phyloP scores from a whole-genome alignment of 1,140 invertebrate species.

The Neodiprion lecontei region DNA sequence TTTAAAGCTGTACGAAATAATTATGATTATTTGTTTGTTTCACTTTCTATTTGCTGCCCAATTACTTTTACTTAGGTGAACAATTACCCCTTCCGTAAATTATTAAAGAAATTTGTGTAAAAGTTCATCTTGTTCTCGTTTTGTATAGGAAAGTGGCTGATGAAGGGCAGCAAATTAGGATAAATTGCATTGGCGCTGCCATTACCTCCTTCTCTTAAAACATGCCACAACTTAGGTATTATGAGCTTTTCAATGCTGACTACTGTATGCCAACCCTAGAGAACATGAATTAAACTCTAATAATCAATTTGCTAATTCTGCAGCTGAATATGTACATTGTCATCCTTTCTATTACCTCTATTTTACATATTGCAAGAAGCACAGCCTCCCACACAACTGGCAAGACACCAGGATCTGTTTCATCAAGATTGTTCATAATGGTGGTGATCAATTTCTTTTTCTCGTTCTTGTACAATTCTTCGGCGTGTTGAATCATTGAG shows the following conservation, averaged over 20 bases:
- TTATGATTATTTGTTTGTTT: slow-evolving; percentile 19
- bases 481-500: slow-evolving; percentile 66
- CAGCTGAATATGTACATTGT: not conserved
- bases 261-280: slow-evolving; percentile 72
- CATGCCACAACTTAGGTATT: slow-evolving; percentile 72
- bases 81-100: slow-evolving; percentile 69
- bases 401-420: slow-evolving; percentile 72
- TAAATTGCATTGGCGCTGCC: slow-evolving; percentile 74
- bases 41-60: slow-evolving; percentile 18
- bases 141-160: slow-evolving; percentile 72
- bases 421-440: slow-evolving; percentile 74
- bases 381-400: slow-evolving; percentile 75
- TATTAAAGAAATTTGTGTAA: slow-evolving; percentile 73
- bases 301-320: not conserved
- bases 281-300: slow-evolving; percentile 25
- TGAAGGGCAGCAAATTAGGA: slow-evolving; percentile 76
- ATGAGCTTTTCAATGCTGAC: slow-evolving; percentile 75
- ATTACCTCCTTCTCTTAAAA: slow-evolving; percentile 72
- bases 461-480: slow-evolving; percentile 57
- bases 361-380: slow-evolving; percentile 65
- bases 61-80: slow-evolving; percentile 15
- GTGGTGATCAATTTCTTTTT: slow-evolving; percentile 66
- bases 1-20: slow-evolving; percentile 60
- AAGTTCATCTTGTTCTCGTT: slow-evolving; percentile 64
- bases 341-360: slow-evolving; percentile 61